These are phyloP conservation scores for Furcifer pardalis DNA, from an alignment of 2,797 vertebrate genomes.

Conservation along the genomic window DNA sequence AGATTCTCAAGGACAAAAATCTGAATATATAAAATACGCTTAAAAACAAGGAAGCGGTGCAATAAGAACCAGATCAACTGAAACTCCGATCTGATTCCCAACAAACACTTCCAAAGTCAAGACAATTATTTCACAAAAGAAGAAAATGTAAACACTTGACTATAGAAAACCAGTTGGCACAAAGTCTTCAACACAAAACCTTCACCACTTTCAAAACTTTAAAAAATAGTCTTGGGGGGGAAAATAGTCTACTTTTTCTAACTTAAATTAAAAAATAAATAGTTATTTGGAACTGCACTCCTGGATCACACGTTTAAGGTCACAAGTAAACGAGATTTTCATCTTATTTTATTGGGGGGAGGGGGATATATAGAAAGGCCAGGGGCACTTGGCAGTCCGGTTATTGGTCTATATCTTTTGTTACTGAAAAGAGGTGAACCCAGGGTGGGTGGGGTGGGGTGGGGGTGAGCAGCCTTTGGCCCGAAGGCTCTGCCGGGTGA, in stretches of 20 bases:
- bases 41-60: slow-evolving; percentile 85
- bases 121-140: slow-evolving; percentile 81
- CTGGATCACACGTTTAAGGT: slow-evolving; percentile 88
- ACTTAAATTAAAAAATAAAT: slow-evolving; percentile 81
- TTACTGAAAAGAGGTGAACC: slow-evolving; percentile 32
- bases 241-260: slow-evolving; percentile 79
- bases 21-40: slow-evolving; percentile 79
- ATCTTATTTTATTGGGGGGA: slow-evolving; percentile 74
- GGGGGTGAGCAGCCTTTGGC: too few relatives aligned
- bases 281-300: slow-evolving; percentile 80
- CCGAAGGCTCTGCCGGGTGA: neutral
- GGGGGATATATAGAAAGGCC: slow-evolving; percentile 86
- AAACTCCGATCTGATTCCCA: slow-evolving; percentile 80
- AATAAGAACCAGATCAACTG: slow-evolving; percentile 74
- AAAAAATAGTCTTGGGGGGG: slow-evolving; percentile 74
- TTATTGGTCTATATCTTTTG: slow-evolving; percentile 16
- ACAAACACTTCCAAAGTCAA: slow-evolving; percentile 85
- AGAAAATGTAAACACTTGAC: slow-evolving; percentile 85
- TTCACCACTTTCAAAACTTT: slow-evolving; percentile 81
- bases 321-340: slow-evolving; percentile 82
- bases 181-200: slow-evolving; percentile 83
- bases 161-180: slow-evolving; percentile 82
- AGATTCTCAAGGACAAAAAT: slow-evolving; percentile 71
- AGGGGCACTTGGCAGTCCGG: slow-evolving; percentile 76
- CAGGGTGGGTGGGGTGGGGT: too few relatives aligned